phyloP scores from a whole-genome alignment of 2,888 invertebrate genomes.

The Drosophila atroscutellata region DNA sequence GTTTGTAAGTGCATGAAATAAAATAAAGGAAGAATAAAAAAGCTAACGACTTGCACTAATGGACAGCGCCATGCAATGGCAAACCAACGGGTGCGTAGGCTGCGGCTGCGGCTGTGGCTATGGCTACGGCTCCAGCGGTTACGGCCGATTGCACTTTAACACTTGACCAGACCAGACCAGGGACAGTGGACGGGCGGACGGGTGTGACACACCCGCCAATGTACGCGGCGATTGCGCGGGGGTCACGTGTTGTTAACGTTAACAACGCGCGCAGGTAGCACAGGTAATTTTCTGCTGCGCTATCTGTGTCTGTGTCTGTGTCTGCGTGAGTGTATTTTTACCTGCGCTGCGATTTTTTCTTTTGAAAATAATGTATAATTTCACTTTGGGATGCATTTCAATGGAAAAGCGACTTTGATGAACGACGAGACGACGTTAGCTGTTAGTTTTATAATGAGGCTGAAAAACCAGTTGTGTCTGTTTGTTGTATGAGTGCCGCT shows the following conservation, averaged over 20 bases:
- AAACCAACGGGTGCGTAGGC: slow-evolving; percentile 45
- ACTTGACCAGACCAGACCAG: slow-evolving; percentile 64
- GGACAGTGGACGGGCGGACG: not conserved
- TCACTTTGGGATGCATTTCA: slow-evolving; percentile 65
- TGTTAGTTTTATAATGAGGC: slow-evolving; percentile 53
- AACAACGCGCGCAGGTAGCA: slow-evolving; percentile 64
- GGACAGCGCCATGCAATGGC: slow-evolving; percentile 60
- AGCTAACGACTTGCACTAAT: slow-evolving; percentile 74
- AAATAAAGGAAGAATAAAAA: slow-evolving; percentile 5
- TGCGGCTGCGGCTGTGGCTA: not conserved
- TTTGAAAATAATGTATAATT: slow-evolving; percentile 68
- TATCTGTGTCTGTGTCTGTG: slow-evolving; percentile 4
- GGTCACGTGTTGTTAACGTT: slow-evolving; percentile 74
- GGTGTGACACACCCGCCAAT: slow-evolving; percentile 51
- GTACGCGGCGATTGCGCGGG: slow-evolving; percentile 43
- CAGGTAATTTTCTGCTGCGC: slow-evolving; percentile 48
- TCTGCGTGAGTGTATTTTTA: slow-evolving; percentile 36
- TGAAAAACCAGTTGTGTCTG: slow-evolving; percentile 52
- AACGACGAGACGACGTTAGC: slow-evolving; percentile 46
- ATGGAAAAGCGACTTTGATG: slow-evolving; percentile 63
- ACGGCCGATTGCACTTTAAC: slow-evolving; percentile 77
- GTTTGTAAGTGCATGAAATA: slow-evolving; percentile 4
- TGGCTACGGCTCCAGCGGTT: slow-evolving; percentile 30
- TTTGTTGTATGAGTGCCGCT: slow-evolving; percentile 18
- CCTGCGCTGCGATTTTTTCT: slow-evolving; percentile 68